Conservation (phyloP, 2,888 invertebrate genomes). For the Dysmachus trigonus region DNA sequence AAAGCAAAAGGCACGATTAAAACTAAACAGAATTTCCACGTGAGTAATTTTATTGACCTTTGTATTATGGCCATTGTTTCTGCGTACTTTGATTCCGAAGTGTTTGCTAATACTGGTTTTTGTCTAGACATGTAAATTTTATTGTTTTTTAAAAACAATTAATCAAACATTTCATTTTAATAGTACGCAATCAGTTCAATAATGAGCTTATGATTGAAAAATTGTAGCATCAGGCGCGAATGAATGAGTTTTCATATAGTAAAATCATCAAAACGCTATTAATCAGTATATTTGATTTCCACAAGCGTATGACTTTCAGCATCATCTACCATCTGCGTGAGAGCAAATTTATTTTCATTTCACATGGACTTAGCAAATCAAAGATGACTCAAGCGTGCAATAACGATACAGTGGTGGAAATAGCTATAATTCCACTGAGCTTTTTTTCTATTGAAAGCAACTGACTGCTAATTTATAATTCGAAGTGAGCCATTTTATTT, state of each 20-base stretch:
- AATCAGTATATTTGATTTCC: not conserved
- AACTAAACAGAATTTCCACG: not conserved
- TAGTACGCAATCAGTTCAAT: not conserved
- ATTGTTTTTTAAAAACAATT: not conserved
- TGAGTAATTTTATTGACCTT: not conserved
- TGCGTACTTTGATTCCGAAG: not conserved
- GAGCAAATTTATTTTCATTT: not conserved
- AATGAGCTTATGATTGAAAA: not conserved
- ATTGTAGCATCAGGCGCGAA: not conserved
- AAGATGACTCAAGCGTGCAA: not conserved
- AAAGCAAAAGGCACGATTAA: not conserved
- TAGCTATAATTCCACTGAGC: no score
- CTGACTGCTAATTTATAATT: no score
- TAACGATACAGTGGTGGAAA: no score
- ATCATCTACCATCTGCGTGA: not conserved
- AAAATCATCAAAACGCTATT: not conserved
- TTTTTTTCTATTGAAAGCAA: no score
- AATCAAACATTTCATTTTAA: not conserved
- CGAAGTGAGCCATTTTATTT: no score
- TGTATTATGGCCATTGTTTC: not conserved
- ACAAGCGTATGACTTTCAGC: not conserved
- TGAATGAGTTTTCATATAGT: not conserved
- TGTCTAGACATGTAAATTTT: not conserved
- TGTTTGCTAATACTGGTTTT: not conserved
- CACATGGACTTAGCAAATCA: not conserved